These are phyloP conservation scores for Caenorhabditis sinica DNA, from an alignment of 2,888 invertebrate species.

Conservation along the genomic window DNA sequence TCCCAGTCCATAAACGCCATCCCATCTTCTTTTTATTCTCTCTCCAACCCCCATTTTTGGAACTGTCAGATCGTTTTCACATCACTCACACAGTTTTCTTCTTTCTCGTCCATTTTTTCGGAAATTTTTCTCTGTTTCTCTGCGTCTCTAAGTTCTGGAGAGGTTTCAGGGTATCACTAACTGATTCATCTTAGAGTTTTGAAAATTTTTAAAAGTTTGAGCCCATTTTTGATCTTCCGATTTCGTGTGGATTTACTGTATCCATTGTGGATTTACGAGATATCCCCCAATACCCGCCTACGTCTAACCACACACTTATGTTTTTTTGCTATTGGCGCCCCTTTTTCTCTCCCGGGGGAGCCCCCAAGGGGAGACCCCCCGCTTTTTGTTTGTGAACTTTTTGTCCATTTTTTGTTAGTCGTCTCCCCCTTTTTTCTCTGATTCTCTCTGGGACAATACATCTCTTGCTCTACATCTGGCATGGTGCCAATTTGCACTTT, in stretches of 20 bases:
- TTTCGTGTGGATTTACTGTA: neutral
- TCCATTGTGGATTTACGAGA: neutral
- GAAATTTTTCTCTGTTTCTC: too few species aligned
- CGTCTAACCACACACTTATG: conserved; percentile 3
- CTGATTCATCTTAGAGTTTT: too few species aligned
- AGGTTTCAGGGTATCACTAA: too few species aligned
- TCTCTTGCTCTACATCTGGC: neutral
- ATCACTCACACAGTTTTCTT: neutral
- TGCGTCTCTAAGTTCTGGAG: too few species aligned
- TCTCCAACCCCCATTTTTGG: neutral
- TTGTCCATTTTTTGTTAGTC: neutral
- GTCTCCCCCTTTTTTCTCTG: neutral
- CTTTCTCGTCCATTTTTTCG: too few species aligned
- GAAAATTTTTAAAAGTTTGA: neutral
- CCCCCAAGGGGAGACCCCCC: too few species aligned
- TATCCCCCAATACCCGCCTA: neutral
- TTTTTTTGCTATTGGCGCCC: neutral
- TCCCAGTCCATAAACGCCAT: neutral
- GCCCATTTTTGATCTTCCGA: neutral
- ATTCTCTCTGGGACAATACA: neutral
- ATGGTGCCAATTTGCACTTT: conserved; percentile 7
- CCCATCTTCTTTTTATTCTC: neutral
- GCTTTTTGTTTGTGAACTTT: neutral
- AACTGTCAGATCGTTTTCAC: neutral
- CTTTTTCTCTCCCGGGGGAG: neutral